Conservation (phyloP, 2,888 invertebrate species). For the Melipona beecheii region DNA sequence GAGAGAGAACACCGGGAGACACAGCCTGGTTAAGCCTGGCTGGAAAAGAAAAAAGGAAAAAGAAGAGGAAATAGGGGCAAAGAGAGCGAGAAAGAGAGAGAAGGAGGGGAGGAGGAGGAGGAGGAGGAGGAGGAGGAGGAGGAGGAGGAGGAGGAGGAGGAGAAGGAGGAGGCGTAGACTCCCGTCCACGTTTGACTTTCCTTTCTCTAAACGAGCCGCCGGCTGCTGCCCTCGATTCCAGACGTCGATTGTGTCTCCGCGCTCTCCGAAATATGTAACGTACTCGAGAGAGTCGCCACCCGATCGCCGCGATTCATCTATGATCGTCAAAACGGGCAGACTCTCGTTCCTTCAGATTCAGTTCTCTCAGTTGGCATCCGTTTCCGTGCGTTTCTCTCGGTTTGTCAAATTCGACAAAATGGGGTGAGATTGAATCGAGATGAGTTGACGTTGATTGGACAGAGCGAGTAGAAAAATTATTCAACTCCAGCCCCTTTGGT, state of each 20-base stretch:
- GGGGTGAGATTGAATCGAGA: background rate
- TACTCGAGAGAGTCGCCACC: conserved; percentile 40
- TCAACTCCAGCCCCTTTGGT: background rate
- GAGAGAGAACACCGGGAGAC: conserved; percentile 48
- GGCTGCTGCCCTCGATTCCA: conserved; percentile 73
- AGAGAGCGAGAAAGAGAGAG: conserved; percentile 1
- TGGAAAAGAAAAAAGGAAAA: background rate
- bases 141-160: conserved; percentile 14
- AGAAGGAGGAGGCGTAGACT: conserved; percentile 59
- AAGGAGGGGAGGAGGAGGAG: conserved; percentile 3
- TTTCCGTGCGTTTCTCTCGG: background rate
- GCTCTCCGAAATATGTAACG: conserved; percentile 54
- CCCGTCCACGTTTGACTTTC: conserved; percentile 69
- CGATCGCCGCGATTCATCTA: conserved; percentile 1
- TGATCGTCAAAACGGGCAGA: background rate
- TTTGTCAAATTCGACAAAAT: background rate
- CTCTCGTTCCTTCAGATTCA: background rate
- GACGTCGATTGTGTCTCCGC: conserved; percentile 69
- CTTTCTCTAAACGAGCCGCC: conserved; percentile 74
- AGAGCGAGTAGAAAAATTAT: background rate
- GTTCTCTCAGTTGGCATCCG: background rate
- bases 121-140: conserved; percentile 12
- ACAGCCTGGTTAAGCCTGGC: conserved; percentile 46
- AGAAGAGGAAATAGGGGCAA: conserved; percentile 21
- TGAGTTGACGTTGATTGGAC: background rate